Percentiles rank a stretch among this genome's conserved stretches.
Evolutionary conservation across 2,888 invertebrate species (phyloP).

Genomic region (Abrostola tripartita): DNA sequence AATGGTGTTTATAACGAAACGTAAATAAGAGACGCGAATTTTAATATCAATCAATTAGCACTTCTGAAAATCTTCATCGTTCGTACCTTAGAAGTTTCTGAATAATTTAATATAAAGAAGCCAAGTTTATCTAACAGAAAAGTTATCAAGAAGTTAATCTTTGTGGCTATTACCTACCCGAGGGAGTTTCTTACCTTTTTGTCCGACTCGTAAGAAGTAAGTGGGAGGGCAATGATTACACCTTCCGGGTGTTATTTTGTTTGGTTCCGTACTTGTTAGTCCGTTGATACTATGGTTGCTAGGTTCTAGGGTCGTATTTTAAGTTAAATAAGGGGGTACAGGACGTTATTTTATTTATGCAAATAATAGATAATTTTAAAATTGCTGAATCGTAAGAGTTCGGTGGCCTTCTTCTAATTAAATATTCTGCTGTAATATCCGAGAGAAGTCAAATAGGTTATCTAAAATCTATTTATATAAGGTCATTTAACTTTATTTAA

Average conservation of each 20-base stretch:
- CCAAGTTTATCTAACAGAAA: slow-evolving; percentile 76
- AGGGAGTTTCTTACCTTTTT: slow-evolving; percentile 44
- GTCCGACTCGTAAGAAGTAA: slow-evolving; percentile 39
- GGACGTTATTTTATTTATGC: too few species aligned
- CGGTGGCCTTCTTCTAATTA: too few species aligned
- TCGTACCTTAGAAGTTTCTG: slow-evolving; percentile 69
- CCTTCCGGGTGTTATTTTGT: slow-evolving; percentile 42
- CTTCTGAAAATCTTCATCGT: slow-evolving; percentile 66
- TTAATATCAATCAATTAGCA: slow-evolving; percentile 80
- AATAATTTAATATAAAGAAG: slow-evolving; percentile 82
- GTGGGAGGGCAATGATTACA: slow-evolving; percentile 45
- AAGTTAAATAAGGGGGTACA: too few species aligned
- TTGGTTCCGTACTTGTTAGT: slow-evolving; percentile 42
- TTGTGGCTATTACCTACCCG: slow-evolving; percentile 68
- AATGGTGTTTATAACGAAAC: slow-evolving; percentile 37
- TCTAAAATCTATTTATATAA: too few species aligned
- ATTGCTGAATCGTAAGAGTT: too few species aligned
- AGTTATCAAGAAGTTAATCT: slow-evolving; percentile 77
- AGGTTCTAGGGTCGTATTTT: slow-evolving; percentile 6
- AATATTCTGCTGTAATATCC: too few species aligned
- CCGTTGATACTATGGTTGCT: slow-evolving; percentile 38
- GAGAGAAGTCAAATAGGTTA: too few species aligned
- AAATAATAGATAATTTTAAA: too few species aligned
- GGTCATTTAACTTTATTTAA: too few species aligned
- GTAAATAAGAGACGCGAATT: slow-evolving; percentile 59